phyloP scores from a whole-genome alignment of 2,888 invertebrate genomes.

The Hyposoter dolosus region DNA sequence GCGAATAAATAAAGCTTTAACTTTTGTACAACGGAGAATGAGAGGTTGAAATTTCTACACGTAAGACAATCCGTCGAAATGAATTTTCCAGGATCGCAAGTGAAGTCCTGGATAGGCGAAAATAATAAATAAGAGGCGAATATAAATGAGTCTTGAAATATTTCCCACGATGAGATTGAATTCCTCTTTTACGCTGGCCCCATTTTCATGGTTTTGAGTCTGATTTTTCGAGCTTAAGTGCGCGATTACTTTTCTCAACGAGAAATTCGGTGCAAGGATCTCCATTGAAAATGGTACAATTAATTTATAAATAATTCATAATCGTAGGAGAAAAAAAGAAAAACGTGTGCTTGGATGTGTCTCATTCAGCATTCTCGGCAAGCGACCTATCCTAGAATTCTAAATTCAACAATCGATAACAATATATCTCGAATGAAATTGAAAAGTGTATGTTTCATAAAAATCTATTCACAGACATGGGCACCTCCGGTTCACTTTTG shows the following conservation, averaged over 20 bases:
- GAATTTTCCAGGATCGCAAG: background rate
- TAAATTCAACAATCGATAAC: conserved; percentile 65
- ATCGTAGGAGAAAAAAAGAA: conserved; percentile 63
- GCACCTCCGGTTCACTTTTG: conserved; percentile 7
- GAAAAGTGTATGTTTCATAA: conserved; percentile 61
- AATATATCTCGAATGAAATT: conserved; percentile 37
- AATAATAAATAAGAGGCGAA: conserved; percentile 27
- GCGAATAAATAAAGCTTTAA: conserved; percentile 32
- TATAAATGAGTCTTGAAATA: conserved; percentile 1
- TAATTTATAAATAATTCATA: conserved; percentile 62
- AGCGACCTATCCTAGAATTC: conserved; percentile 75
- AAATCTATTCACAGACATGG: conserved; percentile 65
- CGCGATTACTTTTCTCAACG: conserved; percentile 37
- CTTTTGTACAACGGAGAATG: conserved; percentile 32
- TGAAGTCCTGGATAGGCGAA: background rate
- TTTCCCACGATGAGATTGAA: background rate
- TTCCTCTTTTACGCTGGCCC: background rate
- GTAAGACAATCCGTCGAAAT: background rate
- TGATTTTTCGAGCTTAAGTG: conserved; percentile 36
- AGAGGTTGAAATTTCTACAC: conserved; percentile 4
- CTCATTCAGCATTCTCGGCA: conserved; percentile 82
- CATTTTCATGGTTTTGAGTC: conserved; percentile 22
- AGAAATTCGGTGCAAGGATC: conserved; percentile 61
- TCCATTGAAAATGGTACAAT: conserved; percentile 46
- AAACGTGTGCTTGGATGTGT: conserved; percentile 77